Base-by-base conservation (phyloP, 1,140 invertebrate species). In the Drosophila sturtevanti region DNA sequence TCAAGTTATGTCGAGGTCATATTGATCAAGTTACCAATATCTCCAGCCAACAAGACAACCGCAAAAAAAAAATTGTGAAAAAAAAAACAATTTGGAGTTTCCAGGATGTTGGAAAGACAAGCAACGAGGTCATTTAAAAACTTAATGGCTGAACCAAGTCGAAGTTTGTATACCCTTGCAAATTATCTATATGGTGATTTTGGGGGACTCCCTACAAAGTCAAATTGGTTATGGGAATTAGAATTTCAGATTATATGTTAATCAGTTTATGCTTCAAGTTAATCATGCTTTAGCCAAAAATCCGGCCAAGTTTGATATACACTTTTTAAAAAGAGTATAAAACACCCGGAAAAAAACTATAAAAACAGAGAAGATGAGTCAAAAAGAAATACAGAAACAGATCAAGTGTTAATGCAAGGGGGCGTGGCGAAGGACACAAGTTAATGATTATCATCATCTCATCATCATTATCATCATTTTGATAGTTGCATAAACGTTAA, bases 1-100 rank as follows among this genome's bases (percentile, higher is more conserved):
- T 77, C 72, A 59, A 77, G 72, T 56, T 52, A 61, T 48, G 38
- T 21, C 74, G 66, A 77, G 74, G 74, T 77, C 73, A 71, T 35
- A 22, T 58, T 70, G 61, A 77, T 77, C 73, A 77, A 70, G 67
- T 77, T 77, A 77, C 74, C 24, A 44, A 31, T n/a, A 16, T 22
- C n/a, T n/a, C 38, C 27, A 22, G 18, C 41, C 52, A 27, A 70
- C 37, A 34, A 44, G n/a, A 24, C 12, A 37, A 48, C 41, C 41
- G 41, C n/a, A 48, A 51, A 38, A 60, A 48, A 44, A 35, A 21
- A 34, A 22, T 35, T 1, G 0, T 37, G 44, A 52, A 31, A 24
- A 63, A 44, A 14, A 27, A 31, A 16, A 4, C 18, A n/a, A 22
- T 44, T 16, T 27, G 58, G 34, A 11, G 31, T 56, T 56, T 56